Base-by-base conservation (phyloP, 1,140 invertebrate genomes). In the Cherax quadricarinatus region DNA sequence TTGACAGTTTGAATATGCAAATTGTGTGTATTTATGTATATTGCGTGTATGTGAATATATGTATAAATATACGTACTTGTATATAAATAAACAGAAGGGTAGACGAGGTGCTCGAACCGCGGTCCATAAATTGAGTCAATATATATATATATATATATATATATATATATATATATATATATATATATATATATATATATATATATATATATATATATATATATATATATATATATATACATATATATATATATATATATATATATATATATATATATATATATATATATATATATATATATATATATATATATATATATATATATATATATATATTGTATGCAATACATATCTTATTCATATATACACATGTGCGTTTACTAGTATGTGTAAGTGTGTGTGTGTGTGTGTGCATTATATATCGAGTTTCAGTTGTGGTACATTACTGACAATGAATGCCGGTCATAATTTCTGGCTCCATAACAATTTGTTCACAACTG, bases 261-360 rank as follows among this genome's bases (percentile, higher is more conserved):
- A 66, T 66, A 66, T 66, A 66, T 66, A 66, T 66, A 66, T 66
- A 66, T 66, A 66, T 66, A 66, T 66, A 66, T 66, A 66, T 66
- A 66, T 66, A 66, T 75, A 30, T 75, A 75, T 75, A 75, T 75
- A 75, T 75, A 75, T 75, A 75, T 75, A 75, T 75, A 75, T 75
- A 75, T 75, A 75, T 75, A 75, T 75, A 75, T 75, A 75, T 75
- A 75, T 30, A 75, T 30, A 75, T 30, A 75, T 30, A 75, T 75
- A 30, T 75, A 12, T 75, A 21, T 70, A 41, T 41, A 41, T 41
- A 41, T 41, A 41, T 41, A 41, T 2, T 41, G 30, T 41, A 1
- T 41, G 30, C 2, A 41, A 75, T 75, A 75, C 24, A 75, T 75
- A 75, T 75, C 24, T 75, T 75, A 75, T 75, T 3, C 24, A 75